phyloP scores from a whole-genome alignment of 2,888 invertebrate species.

The Cephus pygmeus region DNA sequence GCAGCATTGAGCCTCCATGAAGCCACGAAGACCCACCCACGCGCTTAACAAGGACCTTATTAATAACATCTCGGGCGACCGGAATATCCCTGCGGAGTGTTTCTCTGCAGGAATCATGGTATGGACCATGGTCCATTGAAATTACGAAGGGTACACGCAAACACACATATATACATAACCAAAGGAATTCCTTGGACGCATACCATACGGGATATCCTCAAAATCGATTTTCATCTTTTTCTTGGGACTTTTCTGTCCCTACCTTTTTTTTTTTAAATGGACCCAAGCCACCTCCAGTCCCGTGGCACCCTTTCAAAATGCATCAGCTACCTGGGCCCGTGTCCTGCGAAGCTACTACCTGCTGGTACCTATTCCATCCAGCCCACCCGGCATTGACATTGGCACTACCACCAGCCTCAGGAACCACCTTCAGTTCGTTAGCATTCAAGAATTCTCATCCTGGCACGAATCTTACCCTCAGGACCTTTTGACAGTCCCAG shows the following conservation, averaged over 20 bases:
- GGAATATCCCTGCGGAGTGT: slow-evolving; percentile 46
- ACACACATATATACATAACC: slow-evolving; percentile 25
- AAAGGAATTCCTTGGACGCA: slow-evolving; percentile 35
- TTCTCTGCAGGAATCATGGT: slow-evolving; percentile 45
- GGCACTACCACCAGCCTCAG: slow-evolving; percentile 8
- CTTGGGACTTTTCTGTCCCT: not conserved
- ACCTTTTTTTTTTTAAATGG: slow-evolving; percentile 11
- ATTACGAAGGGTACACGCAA: slow-evolving; percentile 23
- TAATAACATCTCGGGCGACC: slow-evolving; percentile 40
- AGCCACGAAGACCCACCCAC: not conserved
- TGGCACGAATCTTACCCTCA: not conserved
- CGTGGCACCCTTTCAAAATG: slow-evolving; percentile 18
- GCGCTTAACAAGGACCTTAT: slow-evolving; percentile 21
- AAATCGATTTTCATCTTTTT: slow-evolving; percentile 24
- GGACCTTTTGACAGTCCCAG: not conserved
- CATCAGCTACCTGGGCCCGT: slow-evolving; percentile 2
- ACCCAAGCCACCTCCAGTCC: slow-evolving; percentile 8
- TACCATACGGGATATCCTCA: slow-evolving; percentile 16
- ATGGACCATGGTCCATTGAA: slow-evolving; percentile 37
- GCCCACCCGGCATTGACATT: slow-evolving; percentile 16
- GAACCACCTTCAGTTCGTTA: slow-evolving; percentile 11
- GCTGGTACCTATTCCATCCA: not conserved
- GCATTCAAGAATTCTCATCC: slow-evolving; percentile 21
- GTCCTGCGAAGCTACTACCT: slow-evolving; percentile 13
- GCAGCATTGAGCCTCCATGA: not conserved